Conservation (phyloP, 2,113 vertebrate species). For the Aegithalos caudatus region DNA sequence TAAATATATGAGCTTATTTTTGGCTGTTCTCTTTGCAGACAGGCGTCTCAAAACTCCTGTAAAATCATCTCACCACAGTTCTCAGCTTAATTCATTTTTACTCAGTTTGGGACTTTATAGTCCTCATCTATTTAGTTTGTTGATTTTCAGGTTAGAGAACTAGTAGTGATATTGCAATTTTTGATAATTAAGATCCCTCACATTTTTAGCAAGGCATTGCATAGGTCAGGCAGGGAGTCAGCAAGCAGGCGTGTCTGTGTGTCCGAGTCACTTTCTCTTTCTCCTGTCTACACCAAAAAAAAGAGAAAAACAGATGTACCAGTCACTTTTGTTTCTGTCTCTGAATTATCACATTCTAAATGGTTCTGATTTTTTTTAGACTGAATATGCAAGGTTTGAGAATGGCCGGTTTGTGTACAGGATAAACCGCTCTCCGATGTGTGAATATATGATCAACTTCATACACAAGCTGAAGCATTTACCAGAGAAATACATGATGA, state of each 20-base stretch:
- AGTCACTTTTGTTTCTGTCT: not conserved
- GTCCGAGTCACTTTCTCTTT: not conserved
- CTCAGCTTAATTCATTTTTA: not conserved
- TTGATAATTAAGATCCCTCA: not conserved
- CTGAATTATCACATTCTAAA: not conserved
- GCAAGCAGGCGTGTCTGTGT: rapidly evolving
- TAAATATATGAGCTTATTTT: not conserved
- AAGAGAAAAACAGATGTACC: not conserved
- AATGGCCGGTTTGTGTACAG: conserved; percentile 96
- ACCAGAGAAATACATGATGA: conserved; percentile 99
- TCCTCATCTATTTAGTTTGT: not conserved
- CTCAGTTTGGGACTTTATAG: not conserved
- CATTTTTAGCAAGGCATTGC: not conserved
- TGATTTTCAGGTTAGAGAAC: not conserved
- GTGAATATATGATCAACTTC: conserved; percentile 99
- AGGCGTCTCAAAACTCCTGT: not conserved
- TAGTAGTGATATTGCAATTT: not conserved
- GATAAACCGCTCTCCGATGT: conserved; percentile 98
- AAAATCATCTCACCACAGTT: not conserved
- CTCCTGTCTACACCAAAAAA: not conserved
- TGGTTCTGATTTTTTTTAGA: conserved; percentile 70
- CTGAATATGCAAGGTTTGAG: conserved; percentile 97
- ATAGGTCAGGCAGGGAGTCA: not conserved
- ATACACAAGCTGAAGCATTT: conserved; percentile 99
- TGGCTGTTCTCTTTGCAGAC: not conserved